Evolutionary conservation across 2,797 vertebrate species (phyloP).

Genomic region (Mormyrops attenuatus): DNA sequence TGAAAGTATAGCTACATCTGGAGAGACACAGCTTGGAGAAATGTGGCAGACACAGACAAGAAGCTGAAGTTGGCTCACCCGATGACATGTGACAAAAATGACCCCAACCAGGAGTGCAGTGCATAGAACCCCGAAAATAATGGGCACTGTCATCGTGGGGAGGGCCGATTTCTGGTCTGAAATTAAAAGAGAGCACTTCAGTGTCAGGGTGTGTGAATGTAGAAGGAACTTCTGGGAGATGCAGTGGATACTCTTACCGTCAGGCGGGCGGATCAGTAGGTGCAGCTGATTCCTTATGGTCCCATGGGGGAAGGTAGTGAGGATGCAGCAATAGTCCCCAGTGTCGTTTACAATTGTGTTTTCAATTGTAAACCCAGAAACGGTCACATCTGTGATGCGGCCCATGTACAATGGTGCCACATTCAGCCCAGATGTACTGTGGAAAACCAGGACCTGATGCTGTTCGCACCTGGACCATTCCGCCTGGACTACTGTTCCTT

Average conservation of each 20-base stretch:
- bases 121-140: neutral
- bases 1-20: neutral
- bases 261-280: neutral
- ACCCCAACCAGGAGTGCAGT: neutral
- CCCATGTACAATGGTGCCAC: neutral
- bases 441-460: neutral
- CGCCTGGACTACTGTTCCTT: neutral
- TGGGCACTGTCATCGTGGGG: neutral
- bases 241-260: neutral
- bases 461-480: constrained; percentile 19
- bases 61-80: neutral
- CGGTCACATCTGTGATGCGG: constrained; percentile 3
- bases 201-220: neutral
- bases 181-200: neutral
- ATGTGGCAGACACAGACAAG: neutral
- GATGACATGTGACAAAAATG: too few relatives aligned
- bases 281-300: neutral
- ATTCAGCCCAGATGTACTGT: neutral
- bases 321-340: constrained; percentile 21
- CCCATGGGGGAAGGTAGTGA: constrained; percentile 18
- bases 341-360: neutral
- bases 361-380: neutral
- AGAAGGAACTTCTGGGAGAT: neutral
- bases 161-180: neutral
- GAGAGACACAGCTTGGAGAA: neutral